Conservation (phyloP, 2,113 vertebrate genomes). For the Australoheros scitulus region DNA sequence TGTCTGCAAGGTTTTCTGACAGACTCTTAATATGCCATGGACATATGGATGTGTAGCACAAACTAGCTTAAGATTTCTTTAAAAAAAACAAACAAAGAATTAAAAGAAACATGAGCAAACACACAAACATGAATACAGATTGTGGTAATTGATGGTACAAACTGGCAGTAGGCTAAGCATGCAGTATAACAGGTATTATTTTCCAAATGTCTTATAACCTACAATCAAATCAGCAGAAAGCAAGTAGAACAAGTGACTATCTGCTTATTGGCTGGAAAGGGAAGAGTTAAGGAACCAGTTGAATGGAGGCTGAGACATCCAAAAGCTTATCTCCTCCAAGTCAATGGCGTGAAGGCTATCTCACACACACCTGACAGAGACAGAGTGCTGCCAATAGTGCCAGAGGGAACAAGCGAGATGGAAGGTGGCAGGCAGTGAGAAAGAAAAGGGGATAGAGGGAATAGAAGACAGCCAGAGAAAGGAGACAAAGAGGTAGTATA, state of each 20-base stretch:
- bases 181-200: neutral
- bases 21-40: conserved; percentile 12
- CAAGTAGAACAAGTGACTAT: neutral
- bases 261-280: neutral
- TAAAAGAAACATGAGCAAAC: neutral
- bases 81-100: neutral
- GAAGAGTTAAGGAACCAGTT: conserved; percentile 58
- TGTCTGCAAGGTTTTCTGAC: conserved; percentile 8
- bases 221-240: conserved; percentile 19
- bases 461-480: conserved; percentile 36
- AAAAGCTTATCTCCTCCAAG: conserved; percentile 63
- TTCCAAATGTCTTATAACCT: neutral
- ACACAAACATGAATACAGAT: neutral
- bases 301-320: conserved; percentile 46
- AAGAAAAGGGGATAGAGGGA: conserved; percentile 21
- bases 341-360: conserved; percentile 70
- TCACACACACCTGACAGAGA: conserved; percentile 73
- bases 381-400: conserved; percentile 67
- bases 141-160: neutral
- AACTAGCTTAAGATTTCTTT: neutral
- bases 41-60: conserved; percentile 1
- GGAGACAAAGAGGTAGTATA: conserved; percentile 23
- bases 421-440: conserved; percentile 54
- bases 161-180: neutral
- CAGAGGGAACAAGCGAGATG: conserved; percentile 55